Percentiles rank a stretch among this genome's conserved stretches.
Evolutionary conservation across 2,888 invertebrate genomes (phyloP).

Genomic region (Phanerotoma sp.): DNA sequence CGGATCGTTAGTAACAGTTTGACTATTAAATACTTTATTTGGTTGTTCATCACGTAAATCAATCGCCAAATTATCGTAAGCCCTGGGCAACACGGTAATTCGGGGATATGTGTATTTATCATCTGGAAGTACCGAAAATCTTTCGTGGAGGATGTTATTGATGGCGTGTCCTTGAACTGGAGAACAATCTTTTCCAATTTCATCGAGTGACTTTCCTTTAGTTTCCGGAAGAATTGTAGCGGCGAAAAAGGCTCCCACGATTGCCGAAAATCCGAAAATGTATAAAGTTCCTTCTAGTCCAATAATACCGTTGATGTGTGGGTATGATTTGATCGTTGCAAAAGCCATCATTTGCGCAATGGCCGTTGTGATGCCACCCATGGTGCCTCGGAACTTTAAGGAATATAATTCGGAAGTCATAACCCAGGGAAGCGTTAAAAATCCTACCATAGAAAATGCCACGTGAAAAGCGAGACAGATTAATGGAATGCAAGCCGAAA

Average conservation of each 20-base stretch:
- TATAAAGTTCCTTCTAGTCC: conserved; percentile 68
- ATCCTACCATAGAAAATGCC: conserved; percentile 73
- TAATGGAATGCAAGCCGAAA: conserved; percentile 58
- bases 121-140: conserved; percentile 9
- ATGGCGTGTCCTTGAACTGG: conserved; percentile 1
- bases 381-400: conserved; percentile 67
- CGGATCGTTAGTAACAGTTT: not conserved
- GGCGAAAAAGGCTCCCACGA: conserved; percentile 66
- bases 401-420: conserved; percentile 75
- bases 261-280: conserved; percentile 64
- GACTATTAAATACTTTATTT: not conserved
- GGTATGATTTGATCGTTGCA: conserved; percentile 71
- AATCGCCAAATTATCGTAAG: conserved; percentile 7
- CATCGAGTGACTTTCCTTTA: conserved; percentile 67
- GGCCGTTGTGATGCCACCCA: conserved; percentile 71
- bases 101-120: conserved; percentile 1
- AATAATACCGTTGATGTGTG: conserved; percentile 62
- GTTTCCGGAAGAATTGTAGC: conserved; percentile 69
- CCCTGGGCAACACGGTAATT: not conserved
- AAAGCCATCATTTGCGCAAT: conserved; percentile 72
- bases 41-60: conserved; percentile 6
- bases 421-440: conserved; percentile 73
- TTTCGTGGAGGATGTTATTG: conserved; percentile 3
- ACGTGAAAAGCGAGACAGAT: conserved; percentile 70
- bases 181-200: conserved; percentile 68